A percentile compares a stretch with the other conserved stretches of the same genome.
These are phyloP conservation scores for Bombus difficillimus DNA, from an alignment of 1,140 invertebrate genomes.

Conservation along the genomic window DNA sequence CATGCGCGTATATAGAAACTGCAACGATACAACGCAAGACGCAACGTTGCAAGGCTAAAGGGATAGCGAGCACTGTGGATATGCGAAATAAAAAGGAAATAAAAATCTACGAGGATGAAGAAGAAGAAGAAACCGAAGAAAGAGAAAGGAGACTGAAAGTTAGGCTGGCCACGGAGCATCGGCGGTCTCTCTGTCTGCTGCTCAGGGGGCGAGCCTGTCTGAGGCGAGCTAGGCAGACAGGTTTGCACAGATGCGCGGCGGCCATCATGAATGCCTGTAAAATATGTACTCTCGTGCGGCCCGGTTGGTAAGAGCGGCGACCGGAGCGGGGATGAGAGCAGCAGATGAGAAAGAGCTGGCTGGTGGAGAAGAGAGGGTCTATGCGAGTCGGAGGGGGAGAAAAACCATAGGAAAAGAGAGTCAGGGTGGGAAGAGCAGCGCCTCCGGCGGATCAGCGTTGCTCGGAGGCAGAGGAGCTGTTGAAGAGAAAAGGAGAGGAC, in stretches of 20 bases:
- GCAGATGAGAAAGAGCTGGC: constrained; percentile 57
- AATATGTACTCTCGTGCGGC: constrained; percentile 81
- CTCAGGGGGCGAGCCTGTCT: constrained; percentile 73
- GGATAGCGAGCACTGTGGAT: not conserved
- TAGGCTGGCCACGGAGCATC: constrained; percentile 22
- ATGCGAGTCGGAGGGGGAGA: constrained; percentile 49
- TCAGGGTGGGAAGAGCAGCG: constrained; percentile 40
- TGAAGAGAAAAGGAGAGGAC: constrained; percentile 33
- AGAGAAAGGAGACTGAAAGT: constrained; percentile 43
- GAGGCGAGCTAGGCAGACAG: constrained; percentile 75
- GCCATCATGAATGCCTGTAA: constrained; percentile 84
- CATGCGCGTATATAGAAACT: not conserved
- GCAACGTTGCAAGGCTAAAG: not conserved
- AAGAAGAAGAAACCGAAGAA: not conserved
- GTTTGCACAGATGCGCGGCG: constrained; percentile 82
- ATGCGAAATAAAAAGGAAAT: not conserved
- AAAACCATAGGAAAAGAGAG: constrained; percentile 65
- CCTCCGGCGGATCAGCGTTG: constrained; percentile 41
- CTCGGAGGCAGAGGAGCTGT: constrained; percentile 15
- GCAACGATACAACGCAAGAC: not conserved
- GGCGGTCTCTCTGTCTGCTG: constrained; percentile 58
- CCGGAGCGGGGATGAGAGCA: constrained; percentile 60
- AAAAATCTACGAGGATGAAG: not conserved
- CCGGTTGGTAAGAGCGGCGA: constrained; percentile 63
- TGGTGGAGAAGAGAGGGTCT: constrained; percentile 43